Base-by-base conservation (phyloP, 1,140 invertebrate genomes). In the Helicoverpa armigera region DNA sequence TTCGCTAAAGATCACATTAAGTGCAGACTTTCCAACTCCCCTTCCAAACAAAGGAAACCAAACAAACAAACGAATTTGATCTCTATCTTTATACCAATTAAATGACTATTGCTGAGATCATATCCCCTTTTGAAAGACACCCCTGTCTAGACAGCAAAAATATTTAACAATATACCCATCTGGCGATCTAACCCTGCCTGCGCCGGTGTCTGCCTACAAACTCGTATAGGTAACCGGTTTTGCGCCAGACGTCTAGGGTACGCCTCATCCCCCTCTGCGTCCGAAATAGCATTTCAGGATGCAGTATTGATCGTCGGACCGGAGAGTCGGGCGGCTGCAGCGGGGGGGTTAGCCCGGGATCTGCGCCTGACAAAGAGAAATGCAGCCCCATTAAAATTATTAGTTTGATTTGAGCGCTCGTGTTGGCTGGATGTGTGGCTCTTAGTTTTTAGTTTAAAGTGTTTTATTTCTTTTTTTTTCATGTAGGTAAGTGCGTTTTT, bases 121-220 rank as follows among this genome's bases (percentile, higher is more conserved):
- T 69, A 65, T 50, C 65, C 35, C 43, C 43, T n/a, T 2, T 50
- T 43, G 16, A 50, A 48, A 69, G 16, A 18, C 65, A 69, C 43
- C 65, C 63, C 65, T 50, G 65, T 69, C 65, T 69, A 69, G 65
- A 67, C 65, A 69, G 48, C 65, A 69, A 43, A 69, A 23, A 69
- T 69, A 69, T 69, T 69, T 13, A 69, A 69, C 50, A 69, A 69
- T 67, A 50, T 72, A 50, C 69, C 31, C 50, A 14, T 72, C 69
- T 69, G 43, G 5, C 23, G 23, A 61, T 61, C 23, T 23, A 50
- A 69, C 65, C 65, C 65, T 16, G 3, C 65, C 65, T 2, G 16
- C 35, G 65, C 35, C 56, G 56, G 9, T 67, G 63, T 48, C 18
- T 60, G 11, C 63, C 43, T 69, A 50, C 16, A 69, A 69, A 72